Base-by-base conservation (phyloP, 2,888 invertebrate species). In the Phrixothrix hirtus region DNA sequence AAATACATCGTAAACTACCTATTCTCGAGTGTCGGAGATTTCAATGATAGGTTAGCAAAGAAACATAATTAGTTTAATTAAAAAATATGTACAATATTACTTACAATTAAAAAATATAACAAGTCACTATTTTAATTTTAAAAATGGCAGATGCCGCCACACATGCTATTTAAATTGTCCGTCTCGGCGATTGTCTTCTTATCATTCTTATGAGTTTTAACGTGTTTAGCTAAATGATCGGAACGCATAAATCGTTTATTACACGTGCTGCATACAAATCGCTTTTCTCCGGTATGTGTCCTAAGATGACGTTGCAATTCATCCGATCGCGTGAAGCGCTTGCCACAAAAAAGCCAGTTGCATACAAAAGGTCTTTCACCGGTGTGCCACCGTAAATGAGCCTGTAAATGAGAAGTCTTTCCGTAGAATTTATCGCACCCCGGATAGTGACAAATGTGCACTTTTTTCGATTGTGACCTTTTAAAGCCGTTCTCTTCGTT, bases 181-280 rank as follows among this genome's bases (percentile, higher is more conserved):
- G n/a, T n/a, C n/a, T 57, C 49, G 15, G 45, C 76, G 60, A 76
- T 78, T 46, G 45, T n/a, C 44, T 66, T 82, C 12, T 82, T 77
- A 1, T 77, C 78, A 59, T 85, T 86, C 16, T 85, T 83, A 64
- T 95, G 95, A 0, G 93, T 95, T 72, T 94, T 94, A 57, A 88
- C 84, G 74, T 95, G 95, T 74, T 95, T 96, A 54, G 87, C 88
- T n/a, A 96, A 80, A 72, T 96, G 95, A 72, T 95, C 95, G 56
- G 92, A 92, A 12, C 95, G 80, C 86, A 93, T 94, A 75, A 95
- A 95, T 37, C 90, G 81, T 73, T 95, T 96, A 27, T 86, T 83
- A 74, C 95, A 95, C n/a, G 87, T 81, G 31, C 86, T 84, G 69
- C 95, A 95, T 1, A 86, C 84, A 72, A 94, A 95, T 25, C 92